phyloP scores from a whole-genome alignment of 1,140 invertebrate species.

The Bactericera cockerelli region DNA sequence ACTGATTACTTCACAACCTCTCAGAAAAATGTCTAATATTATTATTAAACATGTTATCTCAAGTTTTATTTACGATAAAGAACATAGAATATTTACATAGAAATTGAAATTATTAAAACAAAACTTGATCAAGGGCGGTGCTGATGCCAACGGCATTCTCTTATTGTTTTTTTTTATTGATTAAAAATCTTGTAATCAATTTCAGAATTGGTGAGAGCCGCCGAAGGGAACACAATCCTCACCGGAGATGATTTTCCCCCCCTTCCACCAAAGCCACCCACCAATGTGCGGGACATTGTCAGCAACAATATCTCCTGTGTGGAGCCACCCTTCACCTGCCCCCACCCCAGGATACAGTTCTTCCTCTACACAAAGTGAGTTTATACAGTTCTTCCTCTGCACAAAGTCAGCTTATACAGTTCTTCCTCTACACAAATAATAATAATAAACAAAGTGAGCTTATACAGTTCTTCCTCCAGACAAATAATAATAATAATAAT shows the following conservation, averaged over 20 bases:
- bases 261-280: conserved; percentile 21
- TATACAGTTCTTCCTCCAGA: conserved; percentile 71
- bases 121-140: too few species aligned
- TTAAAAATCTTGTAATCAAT: too few species aligned
- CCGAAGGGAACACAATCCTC: not conserved
- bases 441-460: conserved; percentile 57
- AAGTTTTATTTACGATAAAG: too few species aligned
- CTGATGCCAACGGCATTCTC: too few species aligned
- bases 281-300: conserved; percentile 45
- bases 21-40: too few species aligned
- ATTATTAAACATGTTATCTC: too few species aligned
- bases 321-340: conserved; percentile 59
- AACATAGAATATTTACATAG: too few species aligned
- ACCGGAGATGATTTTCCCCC: not conserved
- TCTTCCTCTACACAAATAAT: conserved; percentile 67
- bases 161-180: too few species aligned
- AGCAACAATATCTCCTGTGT: conserved; percentile 59
- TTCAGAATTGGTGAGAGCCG: not conserved
- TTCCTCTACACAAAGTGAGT: conserved; percentile 63
- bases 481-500: not conserved
- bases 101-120: too few species aligned
- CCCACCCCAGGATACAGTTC: conserved; percentile 64
- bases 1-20: too few species aligned
- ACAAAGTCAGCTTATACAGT: conserved; percentile 63
- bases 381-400: conserved; percentile 70